These are phyloP conservation scores for Neodon shergylaensis DNA, from an alignment of 2,113 vertebrate genomes.

Conservation along the genomic window DNA sequence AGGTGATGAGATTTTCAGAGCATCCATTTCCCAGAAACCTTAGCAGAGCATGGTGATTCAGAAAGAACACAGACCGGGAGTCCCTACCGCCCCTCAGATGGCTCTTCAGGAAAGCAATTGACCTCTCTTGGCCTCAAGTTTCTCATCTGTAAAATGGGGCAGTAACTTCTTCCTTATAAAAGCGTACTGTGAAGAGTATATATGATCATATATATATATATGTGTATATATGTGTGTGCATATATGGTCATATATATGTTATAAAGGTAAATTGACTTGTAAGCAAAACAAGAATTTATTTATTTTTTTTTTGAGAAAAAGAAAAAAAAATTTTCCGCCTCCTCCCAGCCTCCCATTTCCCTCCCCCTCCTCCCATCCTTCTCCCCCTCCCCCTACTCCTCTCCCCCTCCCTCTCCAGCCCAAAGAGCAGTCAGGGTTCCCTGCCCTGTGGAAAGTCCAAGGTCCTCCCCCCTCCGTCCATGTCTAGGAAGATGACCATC, in stretches of 20 bases:
- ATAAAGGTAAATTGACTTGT: neutral
- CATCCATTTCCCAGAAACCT: neutral
- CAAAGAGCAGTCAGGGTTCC: too few species aligned
- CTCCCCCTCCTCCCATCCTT: too few species aligned
- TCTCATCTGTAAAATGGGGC: neutral
- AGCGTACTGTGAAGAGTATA: neutral
- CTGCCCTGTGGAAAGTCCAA: too few species aligned
- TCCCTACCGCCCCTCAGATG: neutral
- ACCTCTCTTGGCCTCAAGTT: neutral
- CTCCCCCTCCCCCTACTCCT: too few species aligned
- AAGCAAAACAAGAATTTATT: neutral
- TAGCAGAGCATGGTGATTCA: neutral
- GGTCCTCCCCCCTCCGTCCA: too few species aligned
- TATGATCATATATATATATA: neutral
- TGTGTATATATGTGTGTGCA: neutral
- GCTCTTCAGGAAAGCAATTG: neutral
- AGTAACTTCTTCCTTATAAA: slow-evolving; percentile 10
- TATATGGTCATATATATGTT: neutral
- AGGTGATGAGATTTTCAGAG: neutral
- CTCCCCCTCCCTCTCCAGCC: too few species aligned
- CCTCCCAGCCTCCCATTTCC: too few species aligned
- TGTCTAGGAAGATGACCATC: too few species aligned
- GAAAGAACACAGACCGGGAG: neutral
- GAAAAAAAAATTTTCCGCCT: too few species aligned
- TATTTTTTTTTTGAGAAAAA: too few species aligned